phyloP scores from a whole-genome alignment of 2,888 invertebrate species.

The Rhynchonema sp. region DNA sequence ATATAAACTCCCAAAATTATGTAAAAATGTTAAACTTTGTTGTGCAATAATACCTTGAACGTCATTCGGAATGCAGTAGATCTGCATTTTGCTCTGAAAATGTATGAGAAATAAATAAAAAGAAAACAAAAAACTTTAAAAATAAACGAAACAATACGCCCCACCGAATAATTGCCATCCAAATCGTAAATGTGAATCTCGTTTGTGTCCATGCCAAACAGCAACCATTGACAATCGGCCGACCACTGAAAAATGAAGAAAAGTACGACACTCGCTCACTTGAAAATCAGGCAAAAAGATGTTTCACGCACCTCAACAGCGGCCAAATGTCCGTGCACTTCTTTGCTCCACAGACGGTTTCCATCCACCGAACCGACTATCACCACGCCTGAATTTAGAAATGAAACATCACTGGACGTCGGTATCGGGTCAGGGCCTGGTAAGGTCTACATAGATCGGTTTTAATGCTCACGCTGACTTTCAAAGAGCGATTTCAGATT shows the following conservation, averaged over 20 bases:
- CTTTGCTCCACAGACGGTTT: constrained; percentile 93
- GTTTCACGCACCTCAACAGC: constrained; percentile 8
- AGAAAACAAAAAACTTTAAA: neutral
- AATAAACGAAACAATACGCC: constrained; percentile 12
- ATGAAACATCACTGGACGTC: too few relatives aligned
- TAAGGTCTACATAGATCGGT: too few relatives aligned
- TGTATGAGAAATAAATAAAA: too few relatives aligned
- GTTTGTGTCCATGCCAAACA: constrained; percentile 73
- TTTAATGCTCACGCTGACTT: too few relatives aligned
- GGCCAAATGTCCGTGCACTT: constrained; percentile 50
- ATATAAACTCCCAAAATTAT: too few relatives aligned
- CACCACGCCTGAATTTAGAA: constrained; percentile 60
- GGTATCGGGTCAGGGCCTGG: too few relatives aligned
- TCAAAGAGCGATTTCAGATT: too few relatives aligned
- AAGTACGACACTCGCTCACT: neutral
- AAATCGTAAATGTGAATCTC: constrained; percentile 86
- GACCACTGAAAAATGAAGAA: constrained; percentile 49
- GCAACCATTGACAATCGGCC: constrained; percentile 65
- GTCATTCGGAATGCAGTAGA: constrained; percentile 36
- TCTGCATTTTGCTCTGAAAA: constrained; percentile 50
- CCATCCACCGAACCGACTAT: constrained; percentile 94
- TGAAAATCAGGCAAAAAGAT: neutral
- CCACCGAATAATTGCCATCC: constrained; percentile 49
- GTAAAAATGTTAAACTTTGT: too few relatives aligned
- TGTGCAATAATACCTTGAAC: too few relatives aligned